phyloP scores from a whole-genome alignment of 2,113 vertebrate species.

The Panthera uncia region DNA sequence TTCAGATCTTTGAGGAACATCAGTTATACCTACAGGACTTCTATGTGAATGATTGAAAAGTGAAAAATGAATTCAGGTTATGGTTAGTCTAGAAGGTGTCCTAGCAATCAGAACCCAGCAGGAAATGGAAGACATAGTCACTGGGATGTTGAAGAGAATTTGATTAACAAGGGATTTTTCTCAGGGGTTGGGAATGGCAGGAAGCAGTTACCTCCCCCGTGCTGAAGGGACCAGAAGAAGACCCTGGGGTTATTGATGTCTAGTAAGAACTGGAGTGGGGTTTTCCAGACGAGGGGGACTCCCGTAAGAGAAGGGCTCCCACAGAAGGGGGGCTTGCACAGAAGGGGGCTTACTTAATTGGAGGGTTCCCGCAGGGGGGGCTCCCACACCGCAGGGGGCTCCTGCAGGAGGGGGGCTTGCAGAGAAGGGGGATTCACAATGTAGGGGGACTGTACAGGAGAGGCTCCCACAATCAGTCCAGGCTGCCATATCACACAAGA shows the following conservation, averaged over 20 bases:
- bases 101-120: neutral
- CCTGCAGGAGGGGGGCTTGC: neutral
- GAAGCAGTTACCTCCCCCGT: neutral
- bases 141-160: neutral
- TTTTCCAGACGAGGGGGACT: neutral
- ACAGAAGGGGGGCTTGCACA: neutral
- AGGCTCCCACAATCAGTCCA: neutral
- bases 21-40: neutral
- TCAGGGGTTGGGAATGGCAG: neutral
- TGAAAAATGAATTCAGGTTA: neutral
- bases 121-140: neutral
- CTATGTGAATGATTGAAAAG: neutral
- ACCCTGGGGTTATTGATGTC: neutral
- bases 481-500: neutral
- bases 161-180: neutral
- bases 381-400: too few species aligned
- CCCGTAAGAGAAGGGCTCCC: too few species aligned
- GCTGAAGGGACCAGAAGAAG: too few species aligned
- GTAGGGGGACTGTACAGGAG: neutral
- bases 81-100: neutral
- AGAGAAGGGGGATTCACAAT: neutral
- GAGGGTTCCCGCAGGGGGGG: neutral
- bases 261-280: neutral
- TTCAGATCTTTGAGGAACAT: neutral
- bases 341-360: neutral